A percentile compares a stretch with the other conserved stretches of the same genome.
Conservation (phyloP, 2,888 invertebrate genomes). For the Brachylomia viminalis region DNA sequence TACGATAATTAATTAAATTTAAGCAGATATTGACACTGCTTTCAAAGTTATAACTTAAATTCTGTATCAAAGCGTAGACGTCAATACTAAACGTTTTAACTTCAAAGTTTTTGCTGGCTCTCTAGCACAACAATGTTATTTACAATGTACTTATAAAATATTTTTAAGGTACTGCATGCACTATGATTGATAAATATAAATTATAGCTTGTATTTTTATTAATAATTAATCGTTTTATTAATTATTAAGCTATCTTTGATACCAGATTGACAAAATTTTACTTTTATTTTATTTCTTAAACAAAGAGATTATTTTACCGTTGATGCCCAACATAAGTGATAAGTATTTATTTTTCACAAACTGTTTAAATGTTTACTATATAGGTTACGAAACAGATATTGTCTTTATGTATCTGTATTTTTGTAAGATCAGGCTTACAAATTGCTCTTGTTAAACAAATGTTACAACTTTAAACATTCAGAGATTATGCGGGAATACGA, state of each 20-base stretch:
- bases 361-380: slow-evolving; percentile 29
- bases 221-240: background rate
- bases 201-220: slow-evolving; percentile 4
- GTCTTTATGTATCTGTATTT: slow-evolving; percentile 35
- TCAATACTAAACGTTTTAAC: no score
- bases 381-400: slow-evolving; percentile 44
- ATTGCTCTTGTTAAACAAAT: slow-evolving; percentile 66
- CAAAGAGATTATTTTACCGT: slow-evolving; percentile 9
- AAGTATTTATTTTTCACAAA: slow-evolving; percentile 16
- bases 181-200: background rate
- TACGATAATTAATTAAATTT: slow-evolving; percentile 4
- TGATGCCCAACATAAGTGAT: slow-evolving; percentile 38
- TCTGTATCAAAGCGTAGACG: background rate
- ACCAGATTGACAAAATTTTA: background rate
- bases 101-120: background rate
- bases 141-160: background rate
- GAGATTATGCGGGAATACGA: slow-evolving; percentile 77
- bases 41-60: background rate
- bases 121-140: background rate
- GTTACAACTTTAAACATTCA: slow-evolving; percentile 77
- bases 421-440: slow-evolving; percentile 65
- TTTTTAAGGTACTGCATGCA: background rate
- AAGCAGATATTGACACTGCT: no score
- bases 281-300: slow-evolving; percentile 5
- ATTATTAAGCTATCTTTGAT: background rate